Base-by-base conservation (phyloP, 2,888 invertebrate species). In the Formica aserva region DNA sequence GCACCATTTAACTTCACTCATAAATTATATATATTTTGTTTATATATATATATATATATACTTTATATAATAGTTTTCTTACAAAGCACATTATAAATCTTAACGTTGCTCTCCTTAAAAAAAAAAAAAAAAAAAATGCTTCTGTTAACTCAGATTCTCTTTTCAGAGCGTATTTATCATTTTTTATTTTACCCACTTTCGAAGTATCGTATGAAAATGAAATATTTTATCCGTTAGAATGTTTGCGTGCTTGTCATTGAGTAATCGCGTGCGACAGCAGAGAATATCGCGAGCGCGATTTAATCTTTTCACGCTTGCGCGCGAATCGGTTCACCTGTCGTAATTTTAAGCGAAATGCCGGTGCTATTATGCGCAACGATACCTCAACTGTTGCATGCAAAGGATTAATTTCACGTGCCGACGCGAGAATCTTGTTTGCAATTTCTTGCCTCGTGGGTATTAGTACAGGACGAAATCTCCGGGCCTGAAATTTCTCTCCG, bases 391-490 rank as follows among this genome's bases (percentile, higher is more conserved):
- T 89, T 89, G 89, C 89, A 84, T 81, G 81, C 72, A 75, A 85
- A 85, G 87, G 89, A 89, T 90, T 89, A 90, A 89, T 90, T 86
- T 87, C 78, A 84, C 75, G 84, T 85, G 86, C 76, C 84, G 84
- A 88, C 84, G 85, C 80, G 67, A 63, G 71, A 82, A 90, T 89
- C 90, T 86, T 85, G 90, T 90, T 89, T 89, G 90, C 86, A 89
- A 89, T 89, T 90, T 89, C 89, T 90, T 90, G 86, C 84, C 85
- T 84, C 87, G 35, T 67, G 87, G 89, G 85, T 88, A 90, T 89
- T 90, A 87, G 86, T 82, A 85, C 82, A 63, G 71, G 71, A 72
- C 71, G 87, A 87, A 87, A 89, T 89, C 85, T 83, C 82, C 38
- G 29, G 83, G 83, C 67, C 78, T 86, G 89, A 88, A 89, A 89